Evolutionary conservation across 1,140 invertebrate species (phyloP).

Genomic region (Micrasema minimum): DNA sequence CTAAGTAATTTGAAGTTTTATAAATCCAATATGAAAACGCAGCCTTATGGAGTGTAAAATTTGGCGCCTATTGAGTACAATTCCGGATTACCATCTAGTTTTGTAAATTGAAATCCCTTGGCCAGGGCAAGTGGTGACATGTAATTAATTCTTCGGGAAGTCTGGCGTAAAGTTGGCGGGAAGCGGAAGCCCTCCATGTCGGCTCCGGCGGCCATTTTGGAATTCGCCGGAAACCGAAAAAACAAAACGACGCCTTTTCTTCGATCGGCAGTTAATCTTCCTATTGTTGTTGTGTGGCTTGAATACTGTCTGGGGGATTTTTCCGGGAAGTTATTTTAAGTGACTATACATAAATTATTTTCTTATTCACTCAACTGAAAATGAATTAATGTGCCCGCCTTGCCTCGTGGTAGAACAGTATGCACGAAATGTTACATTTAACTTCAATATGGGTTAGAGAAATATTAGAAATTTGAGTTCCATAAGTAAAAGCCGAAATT

Average conservation of each 20-base stretch:
- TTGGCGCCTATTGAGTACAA: not conserved
- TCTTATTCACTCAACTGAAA: too few species aligned
- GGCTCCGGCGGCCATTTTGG: conserved; percentile 24
- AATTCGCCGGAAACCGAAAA: conserved; percentile 18
- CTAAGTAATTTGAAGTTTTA: too few species aligned
- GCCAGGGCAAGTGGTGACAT: conserved; percentile 26
- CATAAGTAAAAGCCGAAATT: too few species aligned
- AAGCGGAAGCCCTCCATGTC: conserved; percentile 8
- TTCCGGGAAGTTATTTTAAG: too few species aligned
- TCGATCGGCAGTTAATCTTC: conserved; percentile 23
- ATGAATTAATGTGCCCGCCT: too few species aligned
- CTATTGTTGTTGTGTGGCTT: conserved; percentile 20
- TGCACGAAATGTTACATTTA: too few species aligned
- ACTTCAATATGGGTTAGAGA: too few species aligned
- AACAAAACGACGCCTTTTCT: conserved; percentile 26
- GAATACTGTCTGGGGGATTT: not conserved
- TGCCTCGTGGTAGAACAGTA: too few species aligned
- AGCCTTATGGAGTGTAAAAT: too few species aligned
- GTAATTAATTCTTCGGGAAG: conserved; percentile 30
- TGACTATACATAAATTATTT: too few species aligned
- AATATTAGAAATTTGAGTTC: too few species aligned
- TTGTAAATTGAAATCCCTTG: conserved; percentile 24
- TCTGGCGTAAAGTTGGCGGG: conserved; percentile 25
- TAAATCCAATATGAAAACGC: too few species aligned
- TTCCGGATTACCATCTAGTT: conserved; percentile 14